Evolutionary conservation across 2,797 vertebrate genomes (phyloP).

Genomic region (Columba guinea): DNA sequence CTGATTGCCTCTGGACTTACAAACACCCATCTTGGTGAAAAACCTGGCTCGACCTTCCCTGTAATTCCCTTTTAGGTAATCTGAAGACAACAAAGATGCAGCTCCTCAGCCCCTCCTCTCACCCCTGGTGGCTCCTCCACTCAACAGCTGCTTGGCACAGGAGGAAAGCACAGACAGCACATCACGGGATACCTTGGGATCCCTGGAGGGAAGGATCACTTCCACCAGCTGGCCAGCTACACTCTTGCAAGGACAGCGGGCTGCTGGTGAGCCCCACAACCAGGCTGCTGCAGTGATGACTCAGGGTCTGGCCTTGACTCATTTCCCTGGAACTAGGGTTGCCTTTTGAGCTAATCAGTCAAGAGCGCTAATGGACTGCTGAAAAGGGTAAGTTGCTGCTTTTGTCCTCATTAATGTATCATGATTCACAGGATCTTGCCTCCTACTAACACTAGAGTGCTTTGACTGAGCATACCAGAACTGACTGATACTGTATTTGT

Average conservation of each 20-base stretch:
- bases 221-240: background rate
- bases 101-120: background rate
- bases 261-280: background rate
- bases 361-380: constrained; percentile 31
- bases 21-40: background rate
- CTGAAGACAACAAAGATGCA: background rate
- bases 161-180: background rate
- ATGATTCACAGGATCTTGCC: background rate
- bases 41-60: background rate
- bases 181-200: background rate
- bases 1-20: background rate
- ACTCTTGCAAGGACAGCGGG: fast-evolving
- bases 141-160: background rate
- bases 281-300: background rate
- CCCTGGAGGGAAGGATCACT: background rate
- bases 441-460: background rate
- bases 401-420: background rate
- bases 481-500: fast-evolving
- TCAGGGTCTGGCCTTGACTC: constrained; percentile 26
- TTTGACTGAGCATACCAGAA: background rate
- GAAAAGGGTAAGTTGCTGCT: constrained; percentile 18
- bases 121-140: background rate
- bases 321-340: constrained; percentile 14
- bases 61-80: background rate
- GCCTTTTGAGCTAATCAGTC: constrained; percentile 17